Percentiles rank a stretch among this genome's conserved stretches.
Conservation (phyloP, 2,888 invertebrate genomes). For the Melipona bicolor region DNA sequence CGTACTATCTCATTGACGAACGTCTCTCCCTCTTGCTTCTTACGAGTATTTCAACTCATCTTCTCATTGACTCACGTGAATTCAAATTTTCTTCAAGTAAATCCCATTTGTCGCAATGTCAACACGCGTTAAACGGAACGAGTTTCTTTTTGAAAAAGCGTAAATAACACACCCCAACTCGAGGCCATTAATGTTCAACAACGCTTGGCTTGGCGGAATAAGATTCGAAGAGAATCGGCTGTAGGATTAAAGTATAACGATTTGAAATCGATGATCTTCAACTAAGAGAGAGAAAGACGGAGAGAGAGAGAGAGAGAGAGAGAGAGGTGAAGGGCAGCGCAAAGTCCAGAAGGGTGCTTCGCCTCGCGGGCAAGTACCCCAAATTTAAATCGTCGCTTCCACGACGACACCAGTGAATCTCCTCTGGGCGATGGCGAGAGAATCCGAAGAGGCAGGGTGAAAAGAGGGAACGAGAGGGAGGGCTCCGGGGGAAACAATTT, state of each 20-base stretch:
- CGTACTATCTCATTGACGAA: conserved; percentile 22
- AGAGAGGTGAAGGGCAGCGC: conserved; percentile 43
- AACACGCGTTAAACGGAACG: background rate
- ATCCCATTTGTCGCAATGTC: background rate
- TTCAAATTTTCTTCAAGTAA: background rate
- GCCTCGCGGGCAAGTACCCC: conserved; percentile 60
- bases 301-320: background rate
- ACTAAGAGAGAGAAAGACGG: background rate
- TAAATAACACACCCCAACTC: background rate
- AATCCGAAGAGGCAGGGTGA: conserved; percentile 59
- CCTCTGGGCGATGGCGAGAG: conserved; percentile 65
- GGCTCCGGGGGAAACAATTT: conserved; percentile 80
- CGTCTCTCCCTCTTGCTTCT: background rate
- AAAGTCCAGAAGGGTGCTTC: conserved; percentile 50
- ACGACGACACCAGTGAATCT: conserved; percentile 65
- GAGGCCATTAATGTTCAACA: conserved; percentile 2
- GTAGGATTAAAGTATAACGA: conserved; percentile 34
- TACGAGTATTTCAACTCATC: background rate
- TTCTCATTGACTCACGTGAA: background rate
- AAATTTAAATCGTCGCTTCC: conserved; percentile 72
- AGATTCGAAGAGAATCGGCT: conserved; percentile 2
- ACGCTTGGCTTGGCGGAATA: background rate
- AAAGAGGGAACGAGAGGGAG: conserved; percentile 47
- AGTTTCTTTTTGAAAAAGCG: too few species aligned
- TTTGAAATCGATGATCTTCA: conserved; percentile 55